A percentile compares a stretch with the other conserved stretches of the same genome.
phyloP scores from a whole-genome alignment of 1,140 invertebrate species.

The Drosophila pandora region DNA sequence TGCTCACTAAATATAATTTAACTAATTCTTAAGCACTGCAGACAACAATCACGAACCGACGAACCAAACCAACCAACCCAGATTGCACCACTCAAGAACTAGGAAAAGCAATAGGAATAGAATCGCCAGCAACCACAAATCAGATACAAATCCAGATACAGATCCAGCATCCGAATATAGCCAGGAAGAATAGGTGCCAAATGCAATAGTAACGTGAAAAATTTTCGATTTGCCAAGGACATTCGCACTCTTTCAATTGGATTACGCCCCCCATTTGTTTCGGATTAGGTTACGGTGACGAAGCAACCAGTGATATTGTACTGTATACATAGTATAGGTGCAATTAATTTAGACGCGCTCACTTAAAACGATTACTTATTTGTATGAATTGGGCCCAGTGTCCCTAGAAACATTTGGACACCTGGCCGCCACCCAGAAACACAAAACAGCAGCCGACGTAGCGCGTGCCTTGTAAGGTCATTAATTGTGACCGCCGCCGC shows the following conservation, averaged over 20 bases:
- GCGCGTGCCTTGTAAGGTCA: conserved; percentile 74
- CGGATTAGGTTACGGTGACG: conserved; percentile 80
- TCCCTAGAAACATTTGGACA: conserved; percentile 18
- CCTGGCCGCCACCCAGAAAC: not conserved
- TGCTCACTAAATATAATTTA: conserved; percentile 83
- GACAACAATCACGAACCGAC: conserved; percentile 75
- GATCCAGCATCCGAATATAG: conserved; percentile 23
- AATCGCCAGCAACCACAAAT: conserved; percentile 12
- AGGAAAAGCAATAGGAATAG: conserved; percentile 52
- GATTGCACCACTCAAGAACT: conserved; percentile 62
- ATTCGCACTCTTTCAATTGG: conserved; percentile 68
- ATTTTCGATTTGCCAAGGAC: conserved; percentile 51
- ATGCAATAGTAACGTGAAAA: conserved; percentile 37
- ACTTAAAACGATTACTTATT: conserved; percentile 75
- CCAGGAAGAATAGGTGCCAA: conserved; percentile 49
- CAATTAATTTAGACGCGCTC: conserved; percentile 83
- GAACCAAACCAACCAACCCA: conserved; percentile 49
- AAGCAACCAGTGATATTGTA: conserved; percentile 84
- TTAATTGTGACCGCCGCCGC: conserved; percentile 63
- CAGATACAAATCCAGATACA: conserved; percentile 30
- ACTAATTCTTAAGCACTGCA: conserved; percentile 82
- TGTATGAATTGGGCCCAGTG: conserved; percentile 36
- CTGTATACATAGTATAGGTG: conserved; percentile 84
- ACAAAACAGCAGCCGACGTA: conserved; percentile 33
- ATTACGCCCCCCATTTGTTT: conserved; percentile 68